Evolutionary conservation across 1,140 invertebrate species (phyloP).

Genomic region (Dendroctonus valens): DNA sequence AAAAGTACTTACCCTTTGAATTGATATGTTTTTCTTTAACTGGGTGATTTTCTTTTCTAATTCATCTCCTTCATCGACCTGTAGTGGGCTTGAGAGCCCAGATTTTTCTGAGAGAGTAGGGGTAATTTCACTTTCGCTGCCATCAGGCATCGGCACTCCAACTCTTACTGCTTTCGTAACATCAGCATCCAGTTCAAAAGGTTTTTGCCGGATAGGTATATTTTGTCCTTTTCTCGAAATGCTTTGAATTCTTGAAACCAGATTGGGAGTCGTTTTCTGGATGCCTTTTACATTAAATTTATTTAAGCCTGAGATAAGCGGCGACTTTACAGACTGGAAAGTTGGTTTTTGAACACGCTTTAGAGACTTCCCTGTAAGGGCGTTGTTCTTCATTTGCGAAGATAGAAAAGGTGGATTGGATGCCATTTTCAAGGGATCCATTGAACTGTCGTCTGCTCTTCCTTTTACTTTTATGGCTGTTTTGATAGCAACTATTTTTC

Average conservation of each 20-base stretch:
- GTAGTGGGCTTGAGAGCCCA: not conserved
- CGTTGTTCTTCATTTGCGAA: slow-evolving; percentile 63
- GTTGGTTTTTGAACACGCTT: slow-evolving; percentile 43
- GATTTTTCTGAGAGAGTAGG: not conserved
- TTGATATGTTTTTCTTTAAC: slow-evolving; percentile 43
- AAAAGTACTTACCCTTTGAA: slow-evolving; percentile 34
- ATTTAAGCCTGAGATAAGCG: slow-evolving; percentile 44
- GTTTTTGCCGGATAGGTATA: slow-evolving; percentile 43
- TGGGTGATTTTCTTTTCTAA: slow-evolving; percentile 38
- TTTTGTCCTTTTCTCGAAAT: slow-evolving; percentile 39
- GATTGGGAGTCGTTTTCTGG: slow-evolving; percentile 49
- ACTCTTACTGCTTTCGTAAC: slow-evolving; percentile 25
- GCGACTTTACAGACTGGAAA: slow-evolving; percentile 18
- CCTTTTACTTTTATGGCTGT: slow-evolving; percentile 70
- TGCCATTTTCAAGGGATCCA: slow-evolving; percentile 19
- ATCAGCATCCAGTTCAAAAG: slow-evolving; percentile 49
- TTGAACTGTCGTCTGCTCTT: slow-evolving; percentile 54
- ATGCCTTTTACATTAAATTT: slow-evolving; percentile 47
- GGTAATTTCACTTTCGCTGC: slow-evolving; percentile 35
- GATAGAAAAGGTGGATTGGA: slow-evolving; percentile 41
- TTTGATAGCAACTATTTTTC: slow-evolving; percentile 95
- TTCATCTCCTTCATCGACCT: slow-evolving; percentile 28
- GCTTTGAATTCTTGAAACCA: slow-evolving; percentile 40
- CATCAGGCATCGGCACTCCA: slow-evolving; percentile 11
- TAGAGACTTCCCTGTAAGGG: slow-evolving; percentile 64